Evolutionary conservation across 2,113 vertebrate species (phyloP).

Genomic region (Copsychus sechellarum): DNA sequence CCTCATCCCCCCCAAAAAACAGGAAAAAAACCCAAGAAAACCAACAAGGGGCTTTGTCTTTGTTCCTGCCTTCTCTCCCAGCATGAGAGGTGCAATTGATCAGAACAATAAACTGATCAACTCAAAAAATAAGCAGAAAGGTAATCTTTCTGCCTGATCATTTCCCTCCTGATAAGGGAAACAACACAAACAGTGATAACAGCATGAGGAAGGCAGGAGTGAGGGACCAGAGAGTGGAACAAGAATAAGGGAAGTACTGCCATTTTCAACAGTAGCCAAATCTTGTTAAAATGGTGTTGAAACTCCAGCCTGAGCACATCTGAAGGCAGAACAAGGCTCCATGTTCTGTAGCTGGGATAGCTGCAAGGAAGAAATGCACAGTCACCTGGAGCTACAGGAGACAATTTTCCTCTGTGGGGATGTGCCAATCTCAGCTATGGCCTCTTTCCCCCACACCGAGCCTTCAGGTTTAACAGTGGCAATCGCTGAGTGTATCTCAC

Average conservation of each 20-base stretch:
- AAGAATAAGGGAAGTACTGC: background rate
- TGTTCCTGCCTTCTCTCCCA: background rate
- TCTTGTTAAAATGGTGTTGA: background rate
- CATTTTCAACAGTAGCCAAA: background rate
- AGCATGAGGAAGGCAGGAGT: background rate
- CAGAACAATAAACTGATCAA: background rate
- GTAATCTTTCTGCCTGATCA: background rate
- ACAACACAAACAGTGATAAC: background rate
- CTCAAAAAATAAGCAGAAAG: background rate
- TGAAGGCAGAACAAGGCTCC: background rate
- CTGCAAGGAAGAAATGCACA: background rate
- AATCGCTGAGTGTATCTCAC: background rate
- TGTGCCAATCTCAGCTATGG: background rate
- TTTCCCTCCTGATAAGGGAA: background rate
- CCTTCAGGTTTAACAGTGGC: slow-evolving; percentile 20
- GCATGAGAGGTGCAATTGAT: background rate
- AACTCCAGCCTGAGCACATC: background rate
- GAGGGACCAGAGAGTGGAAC: background rate
- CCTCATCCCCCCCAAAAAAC: background rate
- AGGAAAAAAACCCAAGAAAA: background rate
- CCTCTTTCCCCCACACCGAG: background rate
- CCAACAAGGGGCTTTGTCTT: background rate
- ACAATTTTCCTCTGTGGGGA: background rate
- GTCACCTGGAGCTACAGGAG: background rate
- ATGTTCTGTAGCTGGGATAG: background rate